Evolutionary conservation across 1,140 invertebrate species (phyloP).

Genomic region (Paramacrobiotus metropolitanus): DNA sequence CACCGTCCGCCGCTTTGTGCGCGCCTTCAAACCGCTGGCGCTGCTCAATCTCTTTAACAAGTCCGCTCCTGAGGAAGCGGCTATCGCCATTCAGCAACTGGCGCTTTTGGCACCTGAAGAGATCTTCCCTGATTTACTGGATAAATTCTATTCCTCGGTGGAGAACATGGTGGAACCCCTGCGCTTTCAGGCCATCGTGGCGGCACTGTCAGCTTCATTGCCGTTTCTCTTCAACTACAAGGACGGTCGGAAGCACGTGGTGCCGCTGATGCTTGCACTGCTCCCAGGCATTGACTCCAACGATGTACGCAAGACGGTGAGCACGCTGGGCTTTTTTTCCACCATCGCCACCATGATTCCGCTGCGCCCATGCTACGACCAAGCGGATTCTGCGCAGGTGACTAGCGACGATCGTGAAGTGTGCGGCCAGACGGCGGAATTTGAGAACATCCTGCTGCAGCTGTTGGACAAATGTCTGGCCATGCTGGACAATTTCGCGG

Average conservation of each 20-base stretch:
- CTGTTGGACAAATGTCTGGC: slow-evolving; percentile 40
- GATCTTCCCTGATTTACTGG: slow-evolving; percentile 54
- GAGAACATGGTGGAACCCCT: slow-evolving; percentile 69
- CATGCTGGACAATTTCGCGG: neutral
- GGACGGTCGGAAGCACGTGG: slow-evolving; percentile 27
- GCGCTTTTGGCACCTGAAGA: slow-evolving; percentile 51
- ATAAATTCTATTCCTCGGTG: slow-evolving; percentile 46
- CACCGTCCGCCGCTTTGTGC: slow-evolving; percentile 60
- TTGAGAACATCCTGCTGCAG: slow-evolving; percentile 67
- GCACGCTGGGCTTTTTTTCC: slow-evolving; percentile 18
- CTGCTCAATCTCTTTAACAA: slow-evolving; percentile 52
- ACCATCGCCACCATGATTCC: slow-evolving; percentile 48
- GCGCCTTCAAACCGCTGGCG: slow-evolving; percentile 37
- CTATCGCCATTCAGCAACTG: slow-evolving; percentile 42
- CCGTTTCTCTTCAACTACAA: neutral
- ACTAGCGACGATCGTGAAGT: slow-evolving; percentile 40
- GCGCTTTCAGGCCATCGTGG: slow-evolving; percentile 23
- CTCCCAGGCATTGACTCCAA: slow-evolving; percentile 75
- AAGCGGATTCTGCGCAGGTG: slow-evolving; percentile 40
- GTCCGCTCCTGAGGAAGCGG: slow-evolving; percentile 35
- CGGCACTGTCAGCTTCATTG: slow-evolving; percentile 12
- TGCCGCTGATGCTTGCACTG: slow-evolving; percentile 49
- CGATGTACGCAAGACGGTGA: slow-evolving; percentile 55
- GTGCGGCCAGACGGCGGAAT: slow-evolving; percentile 49
- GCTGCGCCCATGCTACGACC: slow-evolving; percentile 57